These are phyloP conservation scores for Nineta flava DNA, from an alignment of 2,888 invertebrate species.

Conservation along the genomic window DNA sequence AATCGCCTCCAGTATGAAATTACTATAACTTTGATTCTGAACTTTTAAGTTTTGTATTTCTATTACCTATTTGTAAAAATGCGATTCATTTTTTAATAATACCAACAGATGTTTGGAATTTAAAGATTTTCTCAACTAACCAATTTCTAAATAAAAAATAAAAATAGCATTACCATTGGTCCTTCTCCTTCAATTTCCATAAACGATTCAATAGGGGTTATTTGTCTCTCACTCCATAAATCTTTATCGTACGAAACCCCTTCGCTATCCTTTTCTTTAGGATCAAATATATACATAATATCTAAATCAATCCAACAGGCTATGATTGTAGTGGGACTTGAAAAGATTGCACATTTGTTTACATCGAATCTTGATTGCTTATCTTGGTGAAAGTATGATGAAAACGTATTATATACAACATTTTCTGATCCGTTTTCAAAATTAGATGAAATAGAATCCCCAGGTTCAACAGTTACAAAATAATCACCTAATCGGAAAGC, in stretches of 20 bases:
- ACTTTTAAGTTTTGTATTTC: too few relatives aligned
- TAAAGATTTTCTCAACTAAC: too few relatives aligned
- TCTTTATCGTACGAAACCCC: slow-evolving; percentile 23
- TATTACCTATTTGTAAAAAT: too few relatives aligned
- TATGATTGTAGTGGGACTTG: background rate
- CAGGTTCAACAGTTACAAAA: slow-evolving; percentile 14
- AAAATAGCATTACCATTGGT: background rate
- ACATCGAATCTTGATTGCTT: background rate
- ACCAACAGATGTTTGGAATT: too few relatives aligned
- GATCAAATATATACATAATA: slow-evolving; percentile 30
- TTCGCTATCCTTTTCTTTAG: slow-evolving; percentile 27
- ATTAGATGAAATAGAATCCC: background rate
- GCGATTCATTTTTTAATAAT: too few relatives aligned
- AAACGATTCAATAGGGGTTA: background rate
- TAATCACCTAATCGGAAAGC: slow-evolving; percentile 24
- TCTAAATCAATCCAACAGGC: slow-evolving; percentile 29
- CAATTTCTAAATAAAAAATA: background rate
- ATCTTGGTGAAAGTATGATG: background rate
- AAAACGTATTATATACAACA: slow-evolving; percentile 1
- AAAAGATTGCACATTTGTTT: slow-evolving; percentile 3
- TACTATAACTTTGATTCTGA: too few relatives aligned
- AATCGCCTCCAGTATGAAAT: too few relatives aligned
- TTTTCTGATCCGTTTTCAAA: slow-evolving; percentile 5
- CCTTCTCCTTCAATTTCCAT: background rate
- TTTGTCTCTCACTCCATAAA: background rate